These are phyloP conservation scores for Drymonia ruficornis DNA, from an alignment of 2,888 invertebrate species.

Conservation along the genomic window DNA sequence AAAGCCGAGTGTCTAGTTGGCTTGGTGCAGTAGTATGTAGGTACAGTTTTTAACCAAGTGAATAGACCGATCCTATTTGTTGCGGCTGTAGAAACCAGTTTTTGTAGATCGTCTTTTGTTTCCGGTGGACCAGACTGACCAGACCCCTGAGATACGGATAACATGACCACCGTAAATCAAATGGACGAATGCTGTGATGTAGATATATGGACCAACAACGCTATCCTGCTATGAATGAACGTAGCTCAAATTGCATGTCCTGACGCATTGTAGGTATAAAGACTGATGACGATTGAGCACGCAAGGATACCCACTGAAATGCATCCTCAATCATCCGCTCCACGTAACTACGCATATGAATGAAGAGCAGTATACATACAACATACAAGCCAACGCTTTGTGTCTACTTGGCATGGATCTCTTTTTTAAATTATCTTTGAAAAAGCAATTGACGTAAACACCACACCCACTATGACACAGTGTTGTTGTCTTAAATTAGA, in stretches of 20 bases:
- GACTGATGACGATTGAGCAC: slow-evolving; percentile 10
- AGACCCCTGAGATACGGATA: not conserved
- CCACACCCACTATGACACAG: slow-evolving; percentile 18
- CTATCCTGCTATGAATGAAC: not conserved
- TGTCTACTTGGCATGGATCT: slow-evolving; percentile 15
- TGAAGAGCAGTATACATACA: not conserved
- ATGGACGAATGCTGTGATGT: not conserved
- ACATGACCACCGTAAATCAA: too few species aligned
- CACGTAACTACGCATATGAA: slow-evolving; percentile 1
- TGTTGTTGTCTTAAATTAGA: not conserved
- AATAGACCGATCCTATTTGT: too few species aligned
- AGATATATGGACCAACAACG: not conserved
- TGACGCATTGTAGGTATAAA: slow-evolving; percentile 4
- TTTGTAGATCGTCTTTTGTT: not conserved
- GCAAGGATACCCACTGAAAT: slow-evolving; percentile 24
- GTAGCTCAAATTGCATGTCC: not conserved
- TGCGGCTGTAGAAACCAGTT: not conserved
- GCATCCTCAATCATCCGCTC: slow-evolving; percentile 28
- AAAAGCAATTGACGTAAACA: slow-evolving; percentile 27
- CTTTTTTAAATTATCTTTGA: slow-evolving; percentile 18
- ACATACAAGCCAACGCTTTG: not conserved
- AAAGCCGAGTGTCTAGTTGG: too few species aligned
- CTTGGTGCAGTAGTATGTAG: not conserved
- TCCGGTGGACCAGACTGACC: too few species aligned
- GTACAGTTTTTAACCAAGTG: too few species aligned